Percentiles rank a stretch among this genome's conserved stretches.
These are phyloP conservation scores for Catharus ustulatus DNA, from an alignment of 2,797 vertebrate species.

Conservation along the genomic window DNA sequence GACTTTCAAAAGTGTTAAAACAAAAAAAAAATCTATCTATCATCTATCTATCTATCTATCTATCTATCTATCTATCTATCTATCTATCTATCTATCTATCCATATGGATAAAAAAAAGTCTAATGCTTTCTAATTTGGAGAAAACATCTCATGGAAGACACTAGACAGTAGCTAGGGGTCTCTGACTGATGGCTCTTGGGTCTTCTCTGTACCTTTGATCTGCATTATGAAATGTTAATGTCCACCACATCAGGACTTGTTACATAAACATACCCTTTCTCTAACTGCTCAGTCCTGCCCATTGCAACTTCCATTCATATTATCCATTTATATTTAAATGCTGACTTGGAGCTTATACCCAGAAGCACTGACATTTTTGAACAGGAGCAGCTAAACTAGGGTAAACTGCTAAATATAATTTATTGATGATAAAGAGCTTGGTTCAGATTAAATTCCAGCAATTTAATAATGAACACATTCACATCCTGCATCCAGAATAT, in stretches of 20 bases:
- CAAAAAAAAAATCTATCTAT: no score
- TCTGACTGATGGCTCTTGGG: slow-evolving; percentile 68
- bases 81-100: not conserved
- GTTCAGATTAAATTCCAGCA: slow-evolving; percentile 70
- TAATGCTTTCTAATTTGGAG: slow-evolving; percentile 72
- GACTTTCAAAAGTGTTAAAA: not conserved
- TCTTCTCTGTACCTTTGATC: slow-evolving; percentile 75
- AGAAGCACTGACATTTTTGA: slow-evolving; percentile 72
- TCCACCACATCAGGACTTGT: slow-evolving; percentile 62
- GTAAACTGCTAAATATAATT: slow-evolving; percentile 70
- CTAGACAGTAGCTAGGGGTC: slow-evolving; percentile 62
- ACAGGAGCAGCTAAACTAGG: slow-evolving; percentile 64
- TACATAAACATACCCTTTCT: slow-evolving; percentile 71
- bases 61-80: not conserved
- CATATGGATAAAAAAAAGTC: slow-evolving; percentile 23
- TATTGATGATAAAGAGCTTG: slow-evolving; percentile 70
- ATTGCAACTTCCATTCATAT: slow-evolving; percentile 47
- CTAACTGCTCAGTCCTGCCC: slow-evolving; percentile 47
- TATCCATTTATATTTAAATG: slow-evolving; percentile 64
- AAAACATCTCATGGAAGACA: slow-evolving; percentile 59
- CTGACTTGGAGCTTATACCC: slow-evolving; percentile 65
- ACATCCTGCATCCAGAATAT: slow-evolving; percentile 54
- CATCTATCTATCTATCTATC: not conserved
- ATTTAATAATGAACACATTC: slow-evolving; percentile 71
- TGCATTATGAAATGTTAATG: slow-evolving; percentile 79